phyloP scores from a whole-genome alignment of 2,888 invertebrate species.

The Yponomeuta malinellus region DNA sequence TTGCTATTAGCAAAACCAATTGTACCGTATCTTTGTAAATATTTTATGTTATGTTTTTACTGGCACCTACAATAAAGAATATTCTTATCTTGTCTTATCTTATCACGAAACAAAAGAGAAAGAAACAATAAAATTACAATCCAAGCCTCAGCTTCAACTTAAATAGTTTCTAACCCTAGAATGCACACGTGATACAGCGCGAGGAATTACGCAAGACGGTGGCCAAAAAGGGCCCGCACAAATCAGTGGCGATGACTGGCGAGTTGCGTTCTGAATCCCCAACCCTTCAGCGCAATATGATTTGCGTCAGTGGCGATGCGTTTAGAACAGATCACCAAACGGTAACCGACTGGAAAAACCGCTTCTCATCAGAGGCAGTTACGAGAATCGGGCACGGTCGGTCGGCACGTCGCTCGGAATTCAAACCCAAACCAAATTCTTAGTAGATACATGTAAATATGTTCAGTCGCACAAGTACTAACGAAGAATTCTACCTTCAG shows the following conservation, averaged over 20 bases:
- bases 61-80: too few species aligned
- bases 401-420: too few species aligned
- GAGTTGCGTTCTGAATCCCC: slow-evolving; percentile 52
- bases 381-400: slow-evolving; percentile 26
- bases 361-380: slow-evolving; percentile 62
- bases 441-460: too few species aligned
- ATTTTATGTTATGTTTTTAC: too few species aligned
- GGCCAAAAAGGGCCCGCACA: slow-evolving; percentile 40
- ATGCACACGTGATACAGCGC: slow-evolving; percentile 32
- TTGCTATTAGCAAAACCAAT: too few species aligned
- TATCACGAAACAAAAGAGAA: neutral
- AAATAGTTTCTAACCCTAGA: slow-evolving; percentile 6
- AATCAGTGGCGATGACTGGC: slow-evolving; percentile 64
- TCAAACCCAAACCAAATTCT: too few species aligned
- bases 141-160: neutral
- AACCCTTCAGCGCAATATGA: slow-evolving; percentile 74
- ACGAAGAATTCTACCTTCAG: too few species aligned
- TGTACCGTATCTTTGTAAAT: too few species aligned
- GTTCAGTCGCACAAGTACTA: too few species aligned
- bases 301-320: slow-evolving; percentile 74
- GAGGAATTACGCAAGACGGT: slow-evolving; percentile 25
- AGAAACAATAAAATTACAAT: neutral
- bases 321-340: slow-evolving; percentile 69
- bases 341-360: slow-evolving; percentile 75
- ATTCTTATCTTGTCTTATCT: too few species aligned